Base-by-base conservation (phyloP, 2,888 invertebrate species). In the Xanthorhoe spadicearia region DNA sequence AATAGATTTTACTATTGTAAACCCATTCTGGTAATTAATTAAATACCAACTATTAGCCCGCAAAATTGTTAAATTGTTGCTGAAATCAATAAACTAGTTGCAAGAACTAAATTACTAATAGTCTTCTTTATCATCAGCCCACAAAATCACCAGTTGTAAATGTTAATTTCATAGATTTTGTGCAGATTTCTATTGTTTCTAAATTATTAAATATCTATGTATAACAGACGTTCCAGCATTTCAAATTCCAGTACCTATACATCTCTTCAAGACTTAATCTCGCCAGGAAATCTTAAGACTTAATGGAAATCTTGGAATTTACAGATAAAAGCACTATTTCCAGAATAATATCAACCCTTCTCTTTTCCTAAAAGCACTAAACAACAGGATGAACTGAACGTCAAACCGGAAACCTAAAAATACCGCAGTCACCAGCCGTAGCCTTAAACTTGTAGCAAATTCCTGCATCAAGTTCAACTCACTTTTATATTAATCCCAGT, bases 401-500 rank as follows among this genome's bases (percentile, higher is more conserved):
- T 57, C 35, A 52, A 38, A 52, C 6, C 60, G 53, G 49, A 56
- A 60, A 64, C 61, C 68, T 63, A 71, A 71, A 56, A 68, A 64
- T 71, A 71, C 50, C 56, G 49, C 61, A 56, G 62, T 57, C 59
- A 56, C 48, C 18, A 35, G 59, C 61, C 46, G 51, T 32, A 13
- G 53, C 71, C 53, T 57, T 66, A 69, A 74, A 76, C 75, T 75
- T 62, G 23, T 46, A 56, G n/a, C 49, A 62, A 58, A 68, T 70
- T 62, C 62, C 57, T 35, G 43, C 32, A 57, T 46, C 13, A 72
- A 68, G 46, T 55, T 61, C 50, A 58, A 86, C 92, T 92, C 79
- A 93, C 93, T 90, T 92, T 92, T 48, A 93, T 93, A 81, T 89
- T 90, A 65, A 92, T 86, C 49, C 93, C 92, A 49, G 90, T 88